Base-by-base conservation (phyloP, 2,113 vertebrate species). In the Paraplagusia blochii region DNA sequence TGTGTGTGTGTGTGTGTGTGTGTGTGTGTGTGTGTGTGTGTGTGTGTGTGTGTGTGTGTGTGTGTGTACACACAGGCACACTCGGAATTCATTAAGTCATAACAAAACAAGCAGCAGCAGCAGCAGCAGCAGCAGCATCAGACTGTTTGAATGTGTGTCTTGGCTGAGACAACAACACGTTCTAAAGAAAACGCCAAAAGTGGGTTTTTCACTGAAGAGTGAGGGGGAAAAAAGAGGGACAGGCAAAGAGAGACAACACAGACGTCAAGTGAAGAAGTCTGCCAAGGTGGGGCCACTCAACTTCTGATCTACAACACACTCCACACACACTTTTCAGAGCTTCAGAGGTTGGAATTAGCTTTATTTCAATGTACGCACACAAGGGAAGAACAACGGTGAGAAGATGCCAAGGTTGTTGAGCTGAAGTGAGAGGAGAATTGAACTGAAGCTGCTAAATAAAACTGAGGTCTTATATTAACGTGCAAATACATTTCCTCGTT, bases 71-170 rank as follows among this genome's bases (percentile, higher is more conserved):
- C 13, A 43, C 53, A 13, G 50, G 45, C 46, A 67, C 69, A 83
- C 75, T 87, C 81, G 81, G 79, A 82, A 84, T 87, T 87, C 72
- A 83, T 85, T 82, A 86, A 77, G 77, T 76, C 47, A 58, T 78
- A 82, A 83, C 72, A 87, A 80, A 87, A 87, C 86, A 84, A 85
- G 77, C 64, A 8, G 71, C 83, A 58, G 85, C 78, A 85, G 79
- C 83, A 81, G 83, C n/a, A n/a, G n/a, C n/a, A 85, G 77, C 63
- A 8, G 71, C 83, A 58, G 85, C 78, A 85, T 76, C 83, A 81
- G 83, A 88, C 72, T 63, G 77, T 73, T 68, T 40, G 60, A 53
- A 77, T 80, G 81, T 76, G 84, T 72, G 81, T 80, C 73, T 87
- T 86, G 85, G 83, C 85, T 56, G 57, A 60, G 54, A 73, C 75